Evolutionary conservation across 2,797 vertebrate genomes (phyloP).

Genomic region (Mareca strepera): DNA sequence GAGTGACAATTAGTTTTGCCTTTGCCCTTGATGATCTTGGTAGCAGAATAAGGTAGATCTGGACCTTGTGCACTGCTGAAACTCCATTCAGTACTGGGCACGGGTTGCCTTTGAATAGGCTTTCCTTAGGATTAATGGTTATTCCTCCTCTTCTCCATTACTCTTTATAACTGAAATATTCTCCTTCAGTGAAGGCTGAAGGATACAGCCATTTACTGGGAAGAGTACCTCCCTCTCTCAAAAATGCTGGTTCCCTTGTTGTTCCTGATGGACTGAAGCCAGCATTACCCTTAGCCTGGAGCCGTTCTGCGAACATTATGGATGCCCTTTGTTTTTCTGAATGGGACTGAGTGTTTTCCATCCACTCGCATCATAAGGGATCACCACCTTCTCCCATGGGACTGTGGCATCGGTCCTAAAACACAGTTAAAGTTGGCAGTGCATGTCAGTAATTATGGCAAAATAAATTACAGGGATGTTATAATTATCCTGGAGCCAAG

Average conservation of each 20-base stretch:
- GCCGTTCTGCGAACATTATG: neutral
- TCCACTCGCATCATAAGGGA: neutral
- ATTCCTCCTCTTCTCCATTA: conserved; percentile 11
- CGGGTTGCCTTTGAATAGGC: neutral
- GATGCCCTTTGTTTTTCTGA: neutral
- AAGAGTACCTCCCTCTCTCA: neutral
- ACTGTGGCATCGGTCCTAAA: neutral
- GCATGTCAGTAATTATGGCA: conserved; percentile 6
- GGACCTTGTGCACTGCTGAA: neutral
- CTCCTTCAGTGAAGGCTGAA: conserved; percentile 15
- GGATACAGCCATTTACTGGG: neutral
- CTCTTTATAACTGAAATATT: neutral
- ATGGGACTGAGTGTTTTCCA: neutral
- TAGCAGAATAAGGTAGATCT: neutral
- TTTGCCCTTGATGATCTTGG: neutral
- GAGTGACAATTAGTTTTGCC: neutral
- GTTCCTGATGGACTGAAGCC: neutral
- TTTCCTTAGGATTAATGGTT: neutral
- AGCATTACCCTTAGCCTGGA: neutral
- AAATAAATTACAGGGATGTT: conserved; percentile 36
- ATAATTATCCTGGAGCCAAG: conserved; percentile 29
- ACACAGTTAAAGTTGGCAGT: neutral
- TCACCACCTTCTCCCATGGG: neutral
- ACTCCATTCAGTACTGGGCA: neutral
- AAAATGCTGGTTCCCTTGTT: neutral